phyloP scores from a whole-genome alignment of 1,140 invertebrate species.

The Eueides isabella region DNA sequence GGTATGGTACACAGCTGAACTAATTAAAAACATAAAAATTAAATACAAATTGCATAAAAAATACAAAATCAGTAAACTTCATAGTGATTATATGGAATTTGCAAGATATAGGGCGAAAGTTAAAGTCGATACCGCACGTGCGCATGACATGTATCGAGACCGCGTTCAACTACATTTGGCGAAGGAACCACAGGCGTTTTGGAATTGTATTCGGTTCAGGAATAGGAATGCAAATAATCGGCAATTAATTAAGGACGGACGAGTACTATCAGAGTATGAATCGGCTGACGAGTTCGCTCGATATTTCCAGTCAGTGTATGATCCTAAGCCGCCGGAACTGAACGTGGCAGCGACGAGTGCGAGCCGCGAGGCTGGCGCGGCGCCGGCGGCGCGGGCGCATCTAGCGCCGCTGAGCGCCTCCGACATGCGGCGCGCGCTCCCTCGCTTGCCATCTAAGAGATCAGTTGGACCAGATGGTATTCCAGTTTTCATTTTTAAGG shows the following conservation, averaged over 20 bases:
- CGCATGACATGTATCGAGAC: conserved; percentile 34
- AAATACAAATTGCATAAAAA: conserved; percentile 41
- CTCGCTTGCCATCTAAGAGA: too few species aligned
- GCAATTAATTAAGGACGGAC: conserved; percentile 35
- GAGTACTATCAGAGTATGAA: conserved; percentile 28
- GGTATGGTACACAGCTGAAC: conserved; percentile 39
- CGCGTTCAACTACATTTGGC: conserved; percentile 36
- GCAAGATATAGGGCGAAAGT: conserved; percentile 33
- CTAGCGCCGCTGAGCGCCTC: too few species aligned
- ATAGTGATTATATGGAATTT: conserved; percentile 40
- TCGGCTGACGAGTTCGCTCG: conserved; percentile 37
- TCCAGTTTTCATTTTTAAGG: too few species aligned
- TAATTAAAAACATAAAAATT: conserved; percentile 39
- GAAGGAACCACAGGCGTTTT: conserved; percentile 43
- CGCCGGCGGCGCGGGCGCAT: too few species aligned
- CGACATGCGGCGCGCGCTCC: too few species aligned
- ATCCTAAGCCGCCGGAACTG: conserved; percentile 10
- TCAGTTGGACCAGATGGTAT: too few species aligned
- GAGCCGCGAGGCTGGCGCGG: too few species aligned
- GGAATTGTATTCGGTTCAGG: too few species aligned
- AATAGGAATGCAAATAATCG: too few species aligned
- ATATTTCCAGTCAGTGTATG: conserved; percentile 43
- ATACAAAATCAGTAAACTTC: conserved; percentile 38
- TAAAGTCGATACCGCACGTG: conserved; percentile 33
- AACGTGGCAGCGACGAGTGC: conserved; percentile 26